Percentiles rank a stretch among this genome's conserved stretches.
These are phyloP conservation scores for Mactra quadrangularis DNA, from an alignment of 1,140 invertebrate species.

Conservation along the genomic window DNA sequence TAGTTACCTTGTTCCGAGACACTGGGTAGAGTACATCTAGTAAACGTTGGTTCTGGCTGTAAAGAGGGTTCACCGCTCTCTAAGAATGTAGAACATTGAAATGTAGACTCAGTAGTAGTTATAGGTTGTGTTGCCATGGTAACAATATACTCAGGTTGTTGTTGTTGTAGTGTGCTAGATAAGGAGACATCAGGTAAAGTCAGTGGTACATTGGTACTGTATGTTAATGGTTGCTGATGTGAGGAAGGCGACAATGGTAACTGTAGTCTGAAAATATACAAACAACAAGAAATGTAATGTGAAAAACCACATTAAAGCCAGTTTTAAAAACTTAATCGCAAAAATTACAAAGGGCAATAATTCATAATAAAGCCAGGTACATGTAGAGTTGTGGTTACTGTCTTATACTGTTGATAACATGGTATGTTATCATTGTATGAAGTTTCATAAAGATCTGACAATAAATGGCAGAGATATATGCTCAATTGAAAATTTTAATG, in stretches of 20 bases:
- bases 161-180: not conserved
- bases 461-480: too few relatives aligned
- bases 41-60: constrained; percentile 36
- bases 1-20: constrained; percentile 30
- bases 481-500: too few relatives aligned
- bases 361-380: too few relatives aligned
- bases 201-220: constrained; percentile 5
- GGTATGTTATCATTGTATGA: too few relatives aligned
- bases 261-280: constrained; percentile 36
- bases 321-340: too few relatives aligned
- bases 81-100: constrained; percentile 38
- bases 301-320: too few relatives aligned
- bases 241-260: constrained; percentile 4
- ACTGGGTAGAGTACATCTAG: constrained; percentile 12
- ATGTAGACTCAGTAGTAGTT: constrained; percentile 21
- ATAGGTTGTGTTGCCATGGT: not conserved
- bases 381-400: too few relatives aligned
- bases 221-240: constrained; percentile 11
- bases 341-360: too few relatives aligned
- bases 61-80: not conserved
- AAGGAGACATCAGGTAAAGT: constrained; percentile 17
- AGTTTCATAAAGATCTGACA: too few relatives aligned
- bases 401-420: too few relatives aligned
- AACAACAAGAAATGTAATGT: too few relatives aligned
- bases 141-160: not conserved